These are phyloP conservation scores for Scolopax mira DNA, from an alignment of 2,113 vertebrate genomes.

Conservation along the genomic window DNA sequence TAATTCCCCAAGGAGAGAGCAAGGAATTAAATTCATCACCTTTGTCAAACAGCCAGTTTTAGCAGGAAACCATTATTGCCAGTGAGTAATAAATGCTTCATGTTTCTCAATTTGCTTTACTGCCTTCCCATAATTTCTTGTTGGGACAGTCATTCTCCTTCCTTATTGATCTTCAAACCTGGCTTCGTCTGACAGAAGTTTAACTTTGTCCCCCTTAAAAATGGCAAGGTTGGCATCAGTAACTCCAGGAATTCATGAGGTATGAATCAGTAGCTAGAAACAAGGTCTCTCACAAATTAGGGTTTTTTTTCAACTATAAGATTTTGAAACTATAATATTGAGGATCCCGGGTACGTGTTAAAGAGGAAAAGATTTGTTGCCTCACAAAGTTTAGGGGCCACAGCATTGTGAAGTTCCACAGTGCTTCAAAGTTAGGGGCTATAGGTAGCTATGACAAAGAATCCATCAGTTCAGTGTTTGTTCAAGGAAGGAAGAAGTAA, in stretches of 20 bases:
- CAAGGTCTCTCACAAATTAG: not conserved
- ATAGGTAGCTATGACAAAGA: not conserved
- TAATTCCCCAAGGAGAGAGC: not conserved
- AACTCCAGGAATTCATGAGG: not conserved
- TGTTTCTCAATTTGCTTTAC: slow-evolving; percentile 8
- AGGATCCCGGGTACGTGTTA: not conserved
- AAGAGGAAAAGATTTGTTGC: not conserved
- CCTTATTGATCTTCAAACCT: not conserved
- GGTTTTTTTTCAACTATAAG: not conserved
- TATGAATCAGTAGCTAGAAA: not conserved
- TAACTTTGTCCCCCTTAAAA: not conserved
- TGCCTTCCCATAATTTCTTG: slow-evolving; percentile 19
- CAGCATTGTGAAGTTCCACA: not conserved
- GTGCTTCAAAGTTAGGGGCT: not conserved
- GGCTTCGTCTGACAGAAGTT: not conserved
- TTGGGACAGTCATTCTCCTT: slow-evolving; percentile 19
- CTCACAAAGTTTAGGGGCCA: not conserved
- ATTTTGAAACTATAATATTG: not conserved
- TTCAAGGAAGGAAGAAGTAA: not conserved
- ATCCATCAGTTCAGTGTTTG: not conserved
- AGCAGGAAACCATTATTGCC: slow-evolving; percentile 55
- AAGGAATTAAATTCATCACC: slow-evolving; percentile 37
- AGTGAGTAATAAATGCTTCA: slow-evolving; percentile 47
- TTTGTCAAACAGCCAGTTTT: slow-evolving; percentile 51
- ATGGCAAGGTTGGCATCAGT: not conserved